Percentiles rank a stretch among this genome's conserved stretches.
phyloP scores from a whole-genome alignment of 2,113 vertebrate genomes.

The Sterna hirundo region DNA sequence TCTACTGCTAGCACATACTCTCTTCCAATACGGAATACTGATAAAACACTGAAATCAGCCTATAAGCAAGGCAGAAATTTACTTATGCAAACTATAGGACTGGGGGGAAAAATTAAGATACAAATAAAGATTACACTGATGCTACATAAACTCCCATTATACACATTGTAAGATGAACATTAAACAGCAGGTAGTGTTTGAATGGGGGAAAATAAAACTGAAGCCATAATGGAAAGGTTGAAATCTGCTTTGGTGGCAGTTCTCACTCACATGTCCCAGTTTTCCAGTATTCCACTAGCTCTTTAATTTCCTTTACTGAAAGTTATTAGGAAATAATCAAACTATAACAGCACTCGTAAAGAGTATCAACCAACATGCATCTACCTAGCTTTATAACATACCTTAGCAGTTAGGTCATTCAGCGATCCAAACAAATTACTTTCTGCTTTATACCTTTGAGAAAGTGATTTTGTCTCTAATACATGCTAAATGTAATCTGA shows the following conservation, averaged over 20 bases:
- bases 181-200: neutral
- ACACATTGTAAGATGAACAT: neutral
- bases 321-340: neutral
- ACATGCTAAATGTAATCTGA: neutral
- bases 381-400: neutral
- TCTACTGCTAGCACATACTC: neutral
- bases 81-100: neutral
- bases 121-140: neutral
- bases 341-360: neutral
- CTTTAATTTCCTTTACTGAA: neutral
- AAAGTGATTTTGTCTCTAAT: neutral
- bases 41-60: neutral
- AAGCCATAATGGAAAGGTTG: neutral
- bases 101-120: neutral
- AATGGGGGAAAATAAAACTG: neutral
- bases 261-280: neutral
- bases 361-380: neutral
- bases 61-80: neutral
- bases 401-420: neutral
- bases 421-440: neutral
- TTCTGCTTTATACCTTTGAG: neutral
- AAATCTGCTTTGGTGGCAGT: neutral
- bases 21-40: neutral
- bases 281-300: neutral
- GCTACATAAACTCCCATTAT: neutral